Evolutionary conservation across 2,113 vertebrate genomes (phyloP), one percentile per base, ranked within the genome.

Genomic region (Sarotherodon lohbergeri): DNA sequence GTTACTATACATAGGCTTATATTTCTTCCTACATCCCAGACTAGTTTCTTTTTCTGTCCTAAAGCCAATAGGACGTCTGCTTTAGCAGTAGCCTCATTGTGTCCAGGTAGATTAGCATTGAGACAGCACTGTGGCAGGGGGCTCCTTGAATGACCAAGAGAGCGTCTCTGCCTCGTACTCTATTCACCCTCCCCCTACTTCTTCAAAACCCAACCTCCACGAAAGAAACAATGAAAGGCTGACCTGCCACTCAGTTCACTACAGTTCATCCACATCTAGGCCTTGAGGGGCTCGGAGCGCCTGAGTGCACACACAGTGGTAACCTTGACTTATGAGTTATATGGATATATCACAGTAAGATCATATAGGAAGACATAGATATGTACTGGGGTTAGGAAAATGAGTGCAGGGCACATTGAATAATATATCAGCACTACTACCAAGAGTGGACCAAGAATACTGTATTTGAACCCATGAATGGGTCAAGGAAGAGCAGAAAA

Each of bases 101-200:
- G 90, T 95, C 86, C 90, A 93, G 87, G 93, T 94, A 78, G 82
- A 85, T 93, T 90, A 93, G 81, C 14, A 32, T 84, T 73, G 39
- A 78, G 29, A n/a, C 71, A 59, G 6, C 8, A 5, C 71, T 36
- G 46, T 57, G 24, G 86, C 56, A 82, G 71, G 59, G 63, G 86
- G 78, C 41, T 86, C 76, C 86, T 83, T 80, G 52, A 79, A 83
- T 81, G 81, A 88, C 81, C 88, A 68, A 39, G 19, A 90, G 88
- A 79, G 61, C 81, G n/a, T 81, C 56, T 90, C 55, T 41, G 13
- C 55, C 46, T 86, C 41, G 29, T 41, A 81, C 71, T 9, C 2
- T 9, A 54, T 46, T 50, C 71, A 56, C 39, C 41, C 24, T 36
- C 41, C 76, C 80, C 66, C 17, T 46, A 24, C 36, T 36, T 56